Conservation (phyloP, 1,140 invertebrate genomes). For the Drosophila teissieri region DNA sequence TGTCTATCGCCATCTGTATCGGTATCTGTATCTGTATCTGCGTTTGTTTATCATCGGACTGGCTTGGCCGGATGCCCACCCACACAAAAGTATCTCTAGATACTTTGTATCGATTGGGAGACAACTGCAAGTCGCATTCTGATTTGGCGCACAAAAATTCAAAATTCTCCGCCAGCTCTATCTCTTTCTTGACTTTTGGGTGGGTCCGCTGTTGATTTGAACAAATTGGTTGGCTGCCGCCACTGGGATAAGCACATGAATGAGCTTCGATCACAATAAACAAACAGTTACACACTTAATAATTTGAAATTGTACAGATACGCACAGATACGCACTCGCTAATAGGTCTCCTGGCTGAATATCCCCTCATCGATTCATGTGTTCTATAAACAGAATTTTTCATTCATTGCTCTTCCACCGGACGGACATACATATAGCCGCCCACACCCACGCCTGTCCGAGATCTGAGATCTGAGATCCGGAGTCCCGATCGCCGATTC, state of each 20-base stretch:
- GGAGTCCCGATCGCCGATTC: slow-evolving; percentile 15
- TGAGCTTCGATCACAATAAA: slow-evolving; percentile 65
- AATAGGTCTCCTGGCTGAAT: slow-evolving; percentile 30
- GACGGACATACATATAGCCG: slow-evolving; percentile 44
- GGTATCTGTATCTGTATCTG: slow-evolving; percentile 17
- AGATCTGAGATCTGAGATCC: slow-evolving; percentile 20
- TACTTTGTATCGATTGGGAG: slow-evolving; percentile 34
- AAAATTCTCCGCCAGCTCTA: too few relatives aligned
- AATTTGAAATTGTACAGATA: slow-evolving; percentile 70
- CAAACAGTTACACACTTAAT: slow-evolving; percentile 62
- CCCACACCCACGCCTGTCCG: slow-evolving; percentile 21
- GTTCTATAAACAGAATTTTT: slow-evolving; percentile 57
- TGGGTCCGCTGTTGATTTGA: slow-evolving; percentile 20
- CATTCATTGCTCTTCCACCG: slow-evolving; percentile 51
- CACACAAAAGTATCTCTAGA: slow-evolving; percentile 38
- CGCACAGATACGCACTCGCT: slow-evolving; percentile 17
- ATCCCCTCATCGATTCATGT: not conserved
- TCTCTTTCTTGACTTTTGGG: slow-evolving; percentile 8
- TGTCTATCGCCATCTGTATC: slow-evolving; percentile 5
- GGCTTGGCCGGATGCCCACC: slow-evolving; percentile 60
- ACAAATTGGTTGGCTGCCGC: slow-evolving; percentile 31
- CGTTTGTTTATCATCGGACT: slow-evolving; percentile 44
- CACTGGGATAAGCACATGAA: slow-evolving; percentile 40
- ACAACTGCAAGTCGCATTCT: slow-evolving; percentile 47
- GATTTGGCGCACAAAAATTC: slow-evolving; percentile 41